Conservation (phyloP, 35 echinoderm and acorn worm genomes). For the Apostichopus japonicus region DNA sequence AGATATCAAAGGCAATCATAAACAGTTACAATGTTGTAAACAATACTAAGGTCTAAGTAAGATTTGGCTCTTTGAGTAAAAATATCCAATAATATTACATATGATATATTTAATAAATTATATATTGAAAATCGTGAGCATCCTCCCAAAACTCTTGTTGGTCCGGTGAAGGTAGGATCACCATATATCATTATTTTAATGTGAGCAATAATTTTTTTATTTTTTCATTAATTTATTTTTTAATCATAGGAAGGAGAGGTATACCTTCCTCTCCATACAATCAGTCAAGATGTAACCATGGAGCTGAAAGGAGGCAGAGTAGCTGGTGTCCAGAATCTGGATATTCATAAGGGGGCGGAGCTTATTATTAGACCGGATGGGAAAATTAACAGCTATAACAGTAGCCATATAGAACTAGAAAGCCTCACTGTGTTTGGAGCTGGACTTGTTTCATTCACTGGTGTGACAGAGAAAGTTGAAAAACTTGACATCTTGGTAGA, state of each 20-base stretch:
- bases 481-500: constrained; percentile 49
- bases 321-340: neutral
- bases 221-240: too few relatives aligned
- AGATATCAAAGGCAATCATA: too few relatives aligned
- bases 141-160: too few relatives aligned
- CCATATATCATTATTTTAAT: too few relatives aligned
- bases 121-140: too few relatives aligned
- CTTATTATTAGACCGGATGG: constrained; percentile 18
- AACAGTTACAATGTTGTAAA: too few relatives aligned
- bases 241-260: neutral
- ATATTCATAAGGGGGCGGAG: neutral
- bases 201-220: neutral
- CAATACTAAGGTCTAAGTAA: too few relatives aligned
- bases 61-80: too few relatives aligned
- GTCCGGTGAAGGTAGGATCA: neutral
- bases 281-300: neutral
- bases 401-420: constrained; percentile 60
- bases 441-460: constrained; percentile 63
- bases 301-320: neutral
- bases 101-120: too few relatives aligned
- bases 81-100: too few relatives aligned
- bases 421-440: constrained; percentile 63
- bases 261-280: neutral
- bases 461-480: constrained; percentile 33
- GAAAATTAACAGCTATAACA: constrained; percentile 63